These are phyloP conservation scores for Metridium senile DNA, from an alignment of 92 coral and sea anemone species.

Conservation along the genomic window DNA sequence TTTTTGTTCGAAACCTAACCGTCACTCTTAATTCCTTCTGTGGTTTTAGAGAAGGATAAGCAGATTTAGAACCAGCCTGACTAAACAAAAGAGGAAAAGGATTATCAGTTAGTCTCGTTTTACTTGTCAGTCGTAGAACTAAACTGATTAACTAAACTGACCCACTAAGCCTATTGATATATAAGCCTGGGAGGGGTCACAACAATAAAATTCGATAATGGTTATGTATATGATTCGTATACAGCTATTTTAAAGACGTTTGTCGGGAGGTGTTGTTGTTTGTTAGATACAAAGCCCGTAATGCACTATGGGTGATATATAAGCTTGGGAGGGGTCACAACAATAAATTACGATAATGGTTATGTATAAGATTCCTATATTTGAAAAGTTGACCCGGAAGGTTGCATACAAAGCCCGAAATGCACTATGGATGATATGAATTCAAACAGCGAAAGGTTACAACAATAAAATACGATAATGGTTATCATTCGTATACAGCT, in stretches of 20 bases:
- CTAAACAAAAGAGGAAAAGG: not conserved
- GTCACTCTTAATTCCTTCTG: not conserved
- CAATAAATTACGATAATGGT: not conserved
- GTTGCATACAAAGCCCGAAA: too few relatives aligned
- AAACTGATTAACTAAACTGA: not conserved
- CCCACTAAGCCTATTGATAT: not conserved
- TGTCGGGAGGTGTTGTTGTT: too few relatives aligned
- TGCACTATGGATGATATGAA: too few relatives aligned
- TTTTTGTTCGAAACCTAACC: not conserved
- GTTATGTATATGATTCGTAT: not conserved
- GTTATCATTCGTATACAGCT: too few relatives aligned
- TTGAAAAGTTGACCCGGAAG: too few relatives aligned
- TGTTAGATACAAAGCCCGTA: too few relatives aligned
- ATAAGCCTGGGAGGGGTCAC: not conserved
- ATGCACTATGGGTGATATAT: too few relatives aligned
- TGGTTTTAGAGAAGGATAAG: slow-evolving; percentile 3
- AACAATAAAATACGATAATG: not conserved
- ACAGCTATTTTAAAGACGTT: too few relatives aligned
- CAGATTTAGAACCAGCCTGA: slow-evolving; percentile 4
- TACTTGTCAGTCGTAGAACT: not conserved
- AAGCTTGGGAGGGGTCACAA: not conserved
- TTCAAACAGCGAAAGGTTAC: not conserved
- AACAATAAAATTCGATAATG: not conserved
- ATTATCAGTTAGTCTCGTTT: not conserved
- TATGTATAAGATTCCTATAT: not conserved